A percentile compares a stretch with the other conserved stretches of the same genome.
Conservation (phyloP, 2,888 invertebrate species). For the Tanypteryx hageni region DNA sequence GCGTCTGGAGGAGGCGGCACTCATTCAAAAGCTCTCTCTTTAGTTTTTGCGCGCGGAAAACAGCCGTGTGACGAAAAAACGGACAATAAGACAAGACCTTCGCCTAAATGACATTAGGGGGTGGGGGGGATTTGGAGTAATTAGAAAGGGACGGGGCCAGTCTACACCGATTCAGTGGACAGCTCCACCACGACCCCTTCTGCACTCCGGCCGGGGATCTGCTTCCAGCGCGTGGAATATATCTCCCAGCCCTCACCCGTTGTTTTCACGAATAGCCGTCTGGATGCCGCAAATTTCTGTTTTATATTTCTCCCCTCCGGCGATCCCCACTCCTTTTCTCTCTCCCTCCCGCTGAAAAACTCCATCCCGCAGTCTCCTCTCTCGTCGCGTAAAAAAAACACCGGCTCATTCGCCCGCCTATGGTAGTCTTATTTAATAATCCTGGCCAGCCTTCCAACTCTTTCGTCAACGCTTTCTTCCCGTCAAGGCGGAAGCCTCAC, state of each 20-base stretch:
- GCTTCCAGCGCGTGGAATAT: not conserved
- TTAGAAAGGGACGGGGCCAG: not conserved
- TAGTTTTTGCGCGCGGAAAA: not conserved
- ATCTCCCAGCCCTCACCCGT: not conserved
- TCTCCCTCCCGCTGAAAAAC: not conserved
- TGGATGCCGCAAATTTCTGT: conserved; percentile 12
- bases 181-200: not conserved
- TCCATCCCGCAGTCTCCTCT: not conserved
- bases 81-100: not conserved
- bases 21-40: not conserved
- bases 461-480: not conserved
- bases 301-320: not conserved
- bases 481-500: not conserved
- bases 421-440: not conserved
- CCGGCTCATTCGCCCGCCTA: too few relatives aligned
- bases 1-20: not conserved
- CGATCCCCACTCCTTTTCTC: not conserved
- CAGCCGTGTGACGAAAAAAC: not conserved
- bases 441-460: not conserved
- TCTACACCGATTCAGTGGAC: not conserved
- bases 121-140: not conserved
- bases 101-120: not conserved
- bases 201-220: not conserved
- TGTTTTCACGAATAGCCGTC: not conserved
- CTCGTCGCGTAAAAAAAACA: not conserved